Percentiles rank a stretch among this genome's conserved stretches.
phyloP scores from a whole-genome alignment of 2,797 vertebrate genomes.

The Ambastaia sidthimunki region DNA sequence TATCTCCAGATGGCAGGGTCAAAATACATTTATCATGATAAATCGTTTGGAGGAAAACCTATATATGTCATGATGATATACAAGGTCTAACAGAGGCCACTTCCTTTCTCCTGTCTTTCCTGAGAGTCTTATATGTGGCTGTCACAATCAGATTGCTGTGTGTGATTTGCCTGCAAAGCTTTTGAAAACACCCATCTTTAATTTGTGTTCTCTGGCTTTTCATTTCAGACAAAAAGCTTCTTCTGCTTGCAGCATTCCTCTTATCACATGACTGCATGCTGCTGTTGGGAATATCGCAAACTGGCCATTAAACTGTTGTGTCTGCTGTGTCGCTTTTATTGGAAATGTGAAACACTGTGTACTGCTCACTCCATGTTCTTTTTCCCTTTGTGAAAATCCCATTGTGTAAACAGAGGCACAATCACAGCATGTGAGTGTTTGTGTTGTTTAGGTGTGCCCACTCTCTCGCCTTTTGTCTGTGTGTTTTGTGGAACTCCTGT shows the following conservation, averaged over 20 bases:
- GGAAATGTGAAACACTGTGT: conserved; percentile 62
- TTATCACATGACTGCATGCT: conserved; percentile 50
- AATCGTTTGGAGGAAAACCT: conserved; percentile 6
- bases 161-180: background rate
- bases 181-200: background rate
- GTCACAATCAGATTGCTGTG: conserved; percentile 11
- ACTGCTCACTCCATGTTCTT: conserved; percentile 59
- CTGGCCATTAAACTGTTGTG: conserved; percentile 19
- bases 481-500: conserved; percentile 65
- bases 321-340: conserved; percentile 50
- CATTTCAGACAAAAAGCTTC: background rate
- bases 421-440: conserved; percentile 66
- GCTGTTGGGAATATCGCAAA: conserved; percentile 38
- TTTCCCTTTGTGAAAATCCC: conserved; percentile 58
- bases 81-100: conserved; percentile 4
- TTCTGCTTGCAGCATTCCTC: conserved; percentile 50
- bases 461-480: conserved; percentile 63
- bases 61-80: background rate
- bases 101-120: conserved; percentile 23
- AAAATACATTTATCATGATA: conserved; percentile 20
- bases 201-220: conserved; percentile 15
- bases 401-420: conserved; percentile 71
- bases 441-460: conserved; percentile 1
- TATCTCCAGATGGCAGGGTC: conserved; percentile 41
- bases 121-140: conserved; percentile 1